phyloP scores from a whole-genome alignment of 2,113 vertebrate genomes.

The Motacilla alba region DNA sequence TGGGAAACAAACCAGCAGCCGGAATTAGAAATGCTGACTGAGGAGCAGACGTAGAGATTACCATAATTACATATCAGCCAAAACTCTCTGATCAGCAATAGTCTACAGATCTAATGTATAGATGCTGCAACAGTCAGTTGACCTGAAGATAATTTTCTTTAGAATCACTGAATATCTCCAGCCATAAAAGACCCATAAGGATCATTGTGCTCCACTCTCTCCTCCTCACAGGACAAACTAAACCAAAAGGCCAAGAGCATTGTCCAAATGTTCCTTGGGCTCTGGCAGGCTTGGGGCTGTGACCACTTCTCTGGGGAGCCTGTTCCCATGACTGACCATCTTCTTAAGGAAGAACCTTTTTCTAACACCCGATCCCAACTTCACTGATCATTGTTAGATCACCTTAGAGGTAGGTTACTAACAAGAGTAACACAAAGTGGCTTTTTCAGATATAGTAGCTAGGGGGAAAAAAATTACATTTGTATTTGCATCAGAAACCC shows the following conservation, averaged over 20 bases:
- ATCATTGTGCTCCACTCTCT: not conserved
- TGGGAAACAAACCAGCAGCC: not conserved
- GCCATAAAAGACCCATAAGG: not conserved
- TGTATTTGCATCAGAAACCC: not conserved
- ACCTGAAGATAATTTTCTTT: not conserved
- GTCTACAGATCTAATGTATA: not conserved
- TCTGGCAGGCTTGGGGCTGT: not conserved
- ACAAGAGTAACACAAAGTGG: not conserved
- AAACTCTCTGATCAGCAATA: not conserved
- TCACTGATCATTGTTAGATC: not conserved
- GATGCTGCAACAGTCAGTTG: not conserved
- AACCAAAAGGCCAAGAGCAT: not conserved
- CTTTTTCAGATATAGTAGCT: not conserved
- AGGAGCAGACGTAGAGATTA: not conserved
- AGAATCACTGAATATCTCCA: not conserved
- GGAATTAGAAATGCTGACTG: not conserved
- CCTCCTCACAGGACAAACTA: not conserved
- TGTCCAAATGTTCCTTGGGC: not conserved
- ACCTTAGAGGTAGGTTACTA: not conserved
- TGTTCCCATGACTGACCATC: not conserved
- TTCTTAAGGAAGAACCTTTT: not conserved
- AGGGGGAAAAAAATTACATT: rapidly evolving
- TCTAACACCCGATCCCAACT: not conserved
- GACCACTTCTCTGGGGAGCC: not conserved
- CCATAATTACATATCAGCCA: not conserved